Evolutionary conservation across 2,113 vertebrate genomes (phyloP).

Genomic region (Sminthopsis crassicaudata): DNA sequence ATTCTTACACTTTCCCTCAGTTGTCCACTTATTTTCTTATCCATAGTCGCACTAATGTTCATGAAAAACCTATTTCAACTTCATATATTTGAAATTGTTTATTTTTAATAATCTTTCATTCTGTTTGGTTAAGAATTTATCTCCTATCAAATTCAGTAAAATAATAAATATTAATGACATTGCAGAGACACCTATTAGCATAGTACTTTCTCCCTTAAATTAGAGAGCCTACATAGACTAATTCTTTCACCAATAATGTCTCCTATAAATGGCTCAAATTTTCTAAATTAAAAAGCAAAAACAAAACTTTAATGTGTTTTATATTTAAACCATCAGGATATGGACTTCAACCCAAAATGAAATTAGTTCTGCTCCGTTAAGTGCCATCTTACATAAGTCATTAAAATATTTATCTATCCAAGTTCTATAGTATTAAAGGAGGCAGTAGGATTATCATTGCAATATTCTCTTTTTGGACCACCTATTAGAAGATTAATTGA

Average conservation of each 20-base stretch:
- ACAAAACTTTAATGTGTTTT: constrained; percentile 74
- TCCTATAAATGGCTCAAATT: constrained; percentile 62
- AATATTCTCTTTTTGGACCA: background rate
- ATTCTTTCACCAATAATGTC: background rate
- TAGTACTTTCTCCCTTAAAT: constrained; percentile 39
- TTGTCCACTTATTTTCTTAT: background rate
- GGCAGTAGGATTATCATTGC: background rate
- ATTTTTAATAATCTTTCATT: background rate
- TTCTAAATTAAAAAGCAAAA: constrained; percentile 72
- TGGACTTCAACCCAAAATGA: constrained; percentile 74
- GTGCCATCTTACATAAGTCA: constrained; percentile 67
- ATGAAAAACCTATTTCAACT: background rate
- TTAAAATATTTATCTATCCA: constrained; percentile 70
- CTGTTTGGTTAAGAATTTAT: background rate
- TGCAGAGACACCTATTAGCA: constrained; percentile 58
- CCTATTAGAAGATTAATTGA: background rate
- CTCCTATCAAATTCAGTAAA: constrained; percentile 57
- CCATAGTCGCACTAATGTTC: background rate
- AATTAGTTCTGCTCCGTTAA: constrained; percentile 68
- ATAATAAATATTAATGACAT: constrained; percentile 74
- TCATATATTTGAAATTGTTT: background rate
- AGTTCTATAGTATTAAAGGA: constrained; percentile 23
- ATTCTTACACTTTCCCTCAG: background rate
- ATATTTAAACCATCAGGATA: constrained; percentile 74
- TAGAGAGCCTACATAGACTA: constrained; percentile 40